phyloP scores from a whole-genome alignment of 2,888 invertebrate genomes.

The Gortyna flavago region DNA sequence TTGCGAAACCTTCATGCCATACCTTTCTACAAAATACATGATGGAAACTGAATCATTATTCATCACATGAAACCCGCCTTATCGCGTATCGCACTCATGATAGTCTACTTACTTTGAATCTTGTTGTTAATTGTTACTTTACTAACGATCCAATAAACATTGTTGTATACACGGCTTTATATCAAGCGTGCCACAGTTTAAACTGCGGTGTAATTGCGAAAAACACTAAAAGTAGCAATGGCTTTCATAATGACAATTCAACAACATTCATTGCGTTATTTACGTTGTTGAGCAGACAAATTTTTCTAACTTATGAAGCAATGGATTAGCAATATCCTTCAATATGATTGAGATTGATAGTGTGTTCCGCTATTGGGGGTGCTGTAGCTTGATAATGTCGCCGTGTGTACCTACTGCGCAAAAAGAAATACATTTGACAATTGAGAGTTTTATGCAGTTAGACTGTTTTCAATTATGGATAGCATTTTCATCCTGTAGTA shows the following conservation, averaged over 20 bases:
- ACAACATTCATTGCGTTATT: neutral
- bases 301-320: neutral
- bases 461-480: neutral
- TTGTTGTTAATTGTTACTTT: too few relatives aligned
- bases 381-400: neutral
- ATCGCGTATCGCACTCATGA: conserved; percentile 11
- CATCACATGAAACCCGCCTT: neutral
- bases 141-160: neutral
- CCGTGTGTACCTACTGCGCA: neutral
- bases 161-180: neutral
- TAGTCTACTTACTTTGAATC: too few relatives aligned
- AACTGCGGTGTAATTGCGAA: too few relatives aligned
- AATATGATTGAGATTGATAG: neutral
- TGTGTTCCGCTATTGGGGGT: neutral
- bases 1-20: neutral
- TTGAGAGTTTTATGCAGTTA: neutral
- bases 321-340: neutral
- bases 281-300: neutral
- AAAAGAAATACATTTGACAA: neutral
- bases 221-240: too few relatives aligned
- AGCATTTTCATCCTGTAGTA: conserved; percentile 2
- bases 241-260: too few relatives aligned
- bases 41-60: conserved; percentile 9
- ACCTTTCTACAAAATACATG: neutral
- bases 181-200: too few relatives aligned